A percentile compares a stretch with the other conserved stretches of the same genome.
These are phyloP conservation scores for Urosaurus nigricauda DNA, from an alignment of 2,797 vertebrate genomes.

Conservation along the genomic window DNA sequence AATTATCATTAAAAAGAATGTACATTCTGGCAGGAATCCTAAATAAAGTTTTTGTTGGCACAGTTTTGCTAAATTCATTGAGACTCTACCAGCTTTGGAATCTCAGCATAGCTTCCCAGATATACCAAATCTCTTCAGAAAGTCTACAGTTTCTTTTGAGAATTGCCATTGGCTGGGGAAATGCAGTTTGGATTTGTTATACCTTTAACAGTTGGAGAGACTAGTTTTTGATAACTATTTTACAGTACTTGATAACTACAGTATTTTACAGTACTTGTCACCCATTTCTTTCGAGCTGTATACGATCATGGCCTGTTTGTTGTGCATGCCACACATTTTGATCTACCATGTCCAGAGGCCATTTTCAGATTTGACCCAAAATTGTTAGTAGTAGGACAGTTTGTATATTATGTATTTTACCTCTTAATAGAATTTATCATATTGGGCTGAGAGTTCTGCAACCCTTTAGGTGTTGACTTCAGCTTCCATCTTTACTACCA, in stretches of 20 bases:
- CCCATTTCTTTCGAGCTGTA: too few species aligned
- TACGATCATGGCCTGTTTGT: not conserved
- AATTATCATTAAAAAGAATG: constrained; percentile 3
- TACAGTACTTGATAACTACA: too few species aligned
- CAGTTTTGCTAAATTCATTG: not conserved
- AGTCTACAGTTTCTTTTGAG: not conserved
- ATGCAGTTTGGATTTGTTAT: not conserved
- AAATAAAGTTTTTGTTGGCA: constrained; percentile 21
- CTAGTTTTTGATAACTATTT: too few species aligned
- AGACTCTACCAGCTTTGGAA: not conserved
- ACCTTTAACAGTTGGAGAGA: not conserved
- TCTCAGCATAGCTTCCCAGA: constrained; percentile 8
- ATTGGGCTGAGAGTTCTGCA: not conserved
- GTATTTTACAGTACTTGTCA: too few species aligned
- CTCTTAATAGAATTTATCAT: not conserved
- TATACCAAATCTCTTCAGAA: constrained; percentile 12
- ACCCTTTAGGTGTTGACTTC: not conserved
- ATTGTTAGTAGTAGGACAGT: not conserved
- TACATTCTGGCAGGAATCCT: constrained; percentile 27
- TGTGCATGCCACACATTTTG: too few species aligned
- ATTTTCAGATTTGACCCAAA: not conserved
- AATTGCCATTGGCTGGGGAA: constrained; percentile 1
- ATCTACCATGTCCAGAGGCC: not conserved
- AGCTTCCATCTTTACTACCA: not conserved
- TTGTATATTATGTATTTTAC: not conserved